phyloP scores from a whole-genome alignment of 2,113 vertebrate genomes.

The Sterna hirundo region DNA sequence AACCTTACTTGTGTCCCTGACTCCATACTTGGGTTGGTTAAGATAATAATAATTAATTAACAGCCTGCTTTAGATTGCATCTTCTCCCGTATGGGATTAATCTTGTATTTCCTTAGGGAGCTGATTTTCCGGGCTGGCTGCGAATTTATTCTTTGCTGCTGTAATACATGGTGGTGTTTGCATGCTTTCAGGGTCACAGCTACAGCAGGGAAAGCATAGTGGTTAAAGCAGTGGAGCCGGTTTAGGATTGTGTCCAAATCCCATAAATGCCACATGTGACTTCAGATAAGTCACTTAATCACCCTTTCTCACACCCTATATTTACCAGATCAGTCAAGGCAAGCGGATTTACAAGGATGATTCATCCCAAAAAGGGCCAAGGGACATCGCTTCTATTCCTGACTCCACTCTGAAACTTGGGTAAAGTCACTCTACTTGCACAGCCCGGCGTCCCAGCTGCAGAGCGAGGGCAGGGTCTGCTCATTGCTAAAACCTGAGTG shows the following conservation, averaged over 20 bases:
- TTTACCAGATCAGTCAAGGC: slow-evolving; percentile 60
- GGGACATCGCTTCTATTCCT: slow-evolving; percentile 49
- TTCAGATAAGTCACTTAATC: slow-evolving; percentile 67
- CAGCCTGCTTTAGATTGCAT: slow-evolving; percentile 59
- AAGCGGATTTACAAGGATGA: slow-evolving; percentile 61
- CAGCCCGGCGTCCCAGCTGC: not conserved
- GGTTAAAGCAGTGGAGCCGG: slow-evolving; percentile 27
- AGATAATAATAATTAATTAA: slow-evolving; percentile 70
- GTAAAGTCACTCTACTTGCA: slow-evolving; percentile 26
- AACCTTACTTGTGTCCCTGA: slow-evolving; percentile 49
- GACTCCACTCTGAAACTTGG: slow-evolving; percentile 23
- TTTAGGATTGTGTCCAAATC: slow-evolving; percentile 66
- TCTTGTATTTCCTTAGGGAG: slow-evolving; percentile 62
- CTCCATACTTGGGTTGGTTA: slow-evolving; percentile 42
- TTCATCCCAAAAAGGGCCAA: slow-evolving; percentile 59
- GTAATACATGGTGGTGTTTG: slow-evolving; percentile 44
- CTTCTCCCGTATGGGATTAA: slow-evolving; percentile 44
- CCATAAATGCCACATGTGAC: slow-evolving; percentile 64
- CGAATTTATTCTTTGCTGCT: slow-evolving; percentile 31
- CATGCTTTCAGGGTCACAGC: slow-evolving; percentile 41
- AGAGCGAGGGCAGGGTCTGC: not conserved
- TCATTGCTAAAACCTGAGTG: not conserved
- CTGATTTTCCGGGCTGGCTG: slow-evolving; percentile 41
- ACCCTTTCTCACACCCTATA: slow-evolving; percentile 60
- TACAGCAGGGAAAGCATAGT: not conserved